Evolutionary conservation across 2,888 invertebrate genomes (phyloP), one percentile per base, ranked within the genome.

Genomic region (Chouioia cunea): DNA sequence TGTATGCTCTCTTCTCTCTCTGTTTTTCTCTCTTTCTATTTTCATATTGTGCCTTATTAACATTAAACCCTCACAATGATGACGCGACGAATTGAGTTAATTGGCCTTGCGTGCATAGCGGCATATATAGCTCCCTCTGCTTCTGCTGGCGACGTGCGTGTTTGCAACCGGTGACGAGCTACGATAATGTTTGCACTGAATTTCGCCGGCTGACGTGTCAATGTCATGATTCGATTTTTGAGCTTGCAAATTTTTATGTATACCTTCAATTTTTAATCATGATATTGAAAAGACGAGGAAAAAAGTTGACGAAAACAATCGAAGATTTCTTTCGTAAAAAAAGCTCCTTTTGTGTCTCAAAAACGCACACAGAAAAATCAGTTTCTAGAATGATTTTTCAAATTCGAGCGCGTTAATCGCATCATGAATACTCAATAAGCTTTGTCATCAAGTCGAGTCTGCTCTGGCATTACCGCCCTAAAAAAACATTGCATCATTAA

Each of bases 401-500:
- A 52, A 58, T 56, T 62, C 53, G 36, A 59, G 69, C 52, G 73
- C 65, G 65, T 66, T 73, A 73, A 73, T 73, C 58, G 65, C 56
- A 56, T 65, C 65, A 63, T 73, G 68, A 73, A 73, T 73, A 65
- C 47, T 27, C 46, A 67, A 71, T 58, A 53, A 52, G 46, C 23
- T 3, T 18, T 8, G 10, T 46, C 3, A n/a, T 18, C 16, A 27
- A 27, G 27, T 27, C 15, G n/a, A 36, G 10, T 16, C n/a, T 14
- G 36, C 48, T n/a, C n/a, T n/a, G 27, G 23, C 48, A 47, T 60
- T 54, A n/a, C 46, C 23, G 36, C 63, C 62, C 65, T 73, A 63
- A 65, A 69, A 73, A 65, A 73, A 73, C 73, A 69, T 58, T 73
- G 69, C 65, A 73, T 69, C 69, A 69, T 69, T 73, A 46, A 73